Evolutionary conservation across 2,888 invertebrate species (phyloP).

Genomic region (Pristionchus exspectatus): DNA sequence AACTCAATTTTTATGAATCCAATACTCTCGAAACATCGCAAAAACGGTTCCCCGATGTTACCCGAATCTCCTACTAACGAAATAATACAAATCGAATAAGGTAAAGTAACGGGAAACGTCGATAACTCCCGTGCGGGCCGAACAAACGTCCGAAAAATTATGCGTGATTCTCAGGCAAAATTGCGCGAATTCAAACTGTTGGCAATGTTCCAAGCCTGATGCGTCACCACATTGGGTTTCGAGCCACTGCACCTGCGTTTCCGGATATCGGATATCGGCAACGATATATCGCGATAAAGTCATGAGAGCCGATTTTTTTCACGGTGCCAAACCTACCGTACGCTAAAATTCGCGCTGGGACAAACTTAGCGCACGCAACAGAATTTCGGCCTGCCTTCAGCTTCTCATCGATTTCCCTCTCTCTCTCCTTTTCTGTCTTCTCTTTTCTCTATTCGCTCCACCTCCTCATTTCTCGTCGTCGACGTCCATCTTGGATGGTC

Average conservation of each 20-base stretch:
- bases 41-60: not conserved
- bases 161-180: too few species aligned
- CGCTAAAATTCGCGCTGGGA: conserved; percentile 6
- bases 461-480: conserved; percentile 24
- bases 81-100: not conserved
- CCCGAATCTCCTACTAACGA: not conserved
- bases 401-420: conserved; percentile 50
- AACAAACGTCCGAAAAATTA: too few species aligned
- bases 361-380: not conserved
- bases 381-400: not conserved
- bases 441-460: not conserved
- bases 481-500: conserved; percentile 35
- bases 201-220: too few species aligned
- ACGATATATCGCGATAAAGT: too few species aligned
- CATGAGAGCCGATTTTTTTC: too few species aligned
- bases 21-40: not conserved
- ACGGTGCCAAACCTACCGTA: conserved; percentile 16
- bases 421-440: not conserved
- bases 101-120: not conserved
- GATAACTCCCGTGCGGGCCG: not conserved
- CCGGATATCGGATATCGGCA: too few species aligned
- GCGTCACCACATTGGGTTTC: too few species aligned
- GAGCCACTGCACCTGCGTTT: not conserved
- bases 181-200: too few species aligned
- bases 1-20: not conserved